Percentiles rank a stretch among this genome's conserved stretches.
Conservation (phyloP, 2,113 vertebrate species). For the Oenanthe oenanthe region DNA sequence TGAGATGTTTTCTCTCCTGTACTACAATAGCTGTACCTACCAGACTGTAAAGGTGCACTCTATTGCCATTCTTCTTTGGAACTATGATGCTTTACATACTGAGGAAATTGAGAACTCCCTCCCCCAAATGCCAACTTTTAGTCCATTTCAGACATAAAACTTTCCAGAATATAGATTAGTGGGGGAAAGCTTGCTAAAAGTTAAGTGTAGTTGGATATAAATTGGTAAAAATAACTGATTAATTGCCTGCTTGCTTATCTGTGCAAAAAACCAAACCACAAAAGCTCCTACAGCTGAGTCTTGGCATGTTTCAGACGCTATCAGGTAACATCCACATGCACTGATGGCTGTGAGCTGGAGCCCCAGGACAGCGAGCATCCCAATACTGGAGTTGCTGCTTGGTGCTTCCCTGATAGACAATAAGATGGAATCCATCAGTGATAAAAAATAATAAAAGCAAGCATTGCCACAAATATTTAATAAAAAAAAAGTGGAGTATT, state of each 20-base stretch:
- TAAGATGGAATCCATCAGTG: background rate
- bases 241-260: background rate
- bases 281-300: background rate
- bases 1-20: background rate
- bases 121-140: background rate
- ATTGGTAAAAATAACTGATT: background rate
- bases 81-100: background rate
- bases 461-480: background rate
- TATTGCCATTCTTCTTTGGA: background rate
- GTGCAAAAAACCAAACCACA: background rate
- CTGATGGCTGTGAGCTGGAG: fast-evolving
- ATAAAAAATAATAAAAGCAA: background rate
- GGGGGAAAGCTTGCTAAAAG: background rate
- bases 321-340: fast-evolving
- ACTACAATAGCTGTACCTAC: background rate
- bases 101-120: background rate
- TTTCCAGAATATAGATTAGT: background rate
- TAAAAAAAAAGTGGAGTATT: background rate
- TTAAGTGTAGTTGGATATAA: background rate
- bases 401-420: background rate
- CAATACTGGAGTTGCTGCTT: background rate
- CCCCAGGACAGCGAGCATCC: fast-evolving
- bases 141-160: background rate
- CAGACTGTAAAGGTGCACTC: background rate
- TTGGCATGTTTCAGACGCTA: background rate